Conservation (phyloP, 2,113 vertebrate species). For the Vidua macroura region DNA sequence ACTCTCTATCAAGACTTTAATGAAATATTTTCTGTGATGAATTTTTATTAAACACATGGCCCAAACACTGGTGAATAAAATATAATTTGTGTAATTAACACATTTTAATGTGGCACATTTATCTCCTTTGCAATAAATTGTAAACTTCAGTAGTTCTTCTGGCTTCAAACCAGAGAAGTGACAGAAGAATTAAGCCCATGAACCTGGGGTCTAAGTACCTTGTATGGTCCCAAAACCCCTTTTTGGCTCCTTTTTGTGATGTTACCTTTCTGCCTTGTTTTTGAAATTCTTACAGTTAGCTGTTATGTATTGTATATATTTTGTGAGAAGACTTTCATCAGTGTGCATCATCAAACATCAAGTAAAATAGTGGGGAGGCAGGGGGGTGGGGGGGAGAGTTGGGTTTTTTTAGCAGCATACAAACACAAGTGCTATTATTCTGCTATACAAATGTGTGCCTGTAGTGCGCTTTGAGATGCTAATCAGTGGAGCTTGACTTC, state of each 20-base stretch:
- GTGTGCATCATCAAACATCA: not conserved
- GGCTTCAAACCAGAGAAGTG: not conserved
- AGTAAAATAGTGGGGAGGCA: not conserved
- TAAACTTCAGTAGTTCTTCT: not conserved
- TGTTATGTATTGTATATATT: not conserved
- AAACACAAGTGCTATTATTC: slow-evolving; percentile 35
- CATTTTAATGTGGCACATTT: not conserved
- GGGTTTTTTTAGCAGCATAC: not conserved
- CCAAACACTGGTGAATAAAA: not conserved
- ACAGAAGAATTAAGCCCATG: not conserved
- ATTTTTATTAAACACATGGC: not conserved
- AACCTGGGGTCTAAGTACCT: not conserved
- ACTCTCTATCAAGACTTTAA: not conserved
- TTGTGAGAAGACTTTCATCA: not conserved
- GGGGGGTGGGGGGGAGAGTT: too few species aligned
- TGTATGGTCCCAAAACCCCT: not conserved
- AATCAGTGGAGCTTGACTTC: slow-evolving; percentile 76
- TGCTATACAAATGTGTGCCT: slow-evolving; percentile 67
- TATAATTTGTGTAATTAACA: not conserved
- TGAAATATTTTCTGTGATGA: not conserved
- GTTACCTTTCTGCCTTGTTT: not conserved
- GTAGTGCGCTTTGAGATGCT: slow-evolving; percentile 55
- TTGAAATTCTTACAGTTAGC: not conserved
- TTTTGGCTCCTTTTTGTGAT: not conserved
- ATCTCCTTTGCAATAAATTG: not conserved